These are phyloP conservation scores for Agelas oroides DNA, from an alignment of 37 sponge, comb jelly and placozoan genomes.

Conservation along the genomic window DNA sequence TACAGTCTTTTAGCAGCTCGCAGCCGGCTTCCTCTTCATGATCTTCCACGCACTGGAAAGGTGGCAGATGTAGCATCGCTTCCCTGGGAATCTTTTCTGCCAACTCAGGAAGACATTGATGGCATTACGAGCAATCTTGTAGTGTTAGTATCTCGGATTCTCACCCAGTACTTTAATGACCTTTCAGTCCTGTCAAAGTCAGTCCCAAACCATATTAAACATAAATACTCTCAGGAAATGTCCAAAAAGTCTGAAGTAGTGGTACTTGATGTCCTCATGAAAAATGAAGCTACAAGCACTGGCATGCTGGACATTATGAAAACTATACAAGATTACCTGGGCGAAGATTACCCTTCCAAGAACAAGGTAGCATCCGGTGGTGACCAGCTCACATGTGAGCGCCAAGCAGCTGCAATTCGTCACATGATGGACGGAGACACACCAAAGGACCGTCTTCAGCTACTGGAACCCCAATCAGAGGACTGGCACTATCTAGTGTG, in stretches of 20 bases:
- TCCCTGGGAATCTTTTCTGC: conserved; percentile 1
- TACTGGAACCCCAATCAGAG: conserved; percentile 32
- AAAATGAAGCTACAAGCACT: conserved; percentile 12
- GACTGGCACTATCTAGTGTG: conserved; percentile 26
- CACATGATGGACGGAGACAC: conserved; percentile 40
- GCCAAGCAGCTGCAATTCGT: not conserved
- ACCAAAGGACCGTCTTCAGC: conserved; percentile 12
- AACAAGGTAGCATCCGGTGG: conserved; percentile 13
- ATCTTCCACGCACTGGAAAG: not conserved
- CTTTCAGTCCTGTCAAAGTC: not conserved
- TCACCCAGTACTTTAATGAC: not conserved
- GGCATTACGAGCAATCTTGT: not conserved
- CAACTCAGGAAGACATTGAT: conserved; percentile 5
- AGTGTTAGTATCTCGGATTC: not conserved
- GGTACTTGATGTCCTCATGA: conserved; percentile 36
- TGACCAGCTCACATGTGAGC: conserved; percentile 28
- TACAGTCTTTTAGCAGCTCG: conserved; percentile 32
- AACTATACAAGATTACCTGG: conserved; percentile 24
- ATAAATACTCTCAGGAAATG: conserved; percentile 38
- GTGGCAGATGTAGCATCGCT: not conserved
- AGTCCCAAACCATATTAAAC: conserved; percentile 13
- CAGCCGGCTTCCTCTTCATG: conserved; percentile 11
- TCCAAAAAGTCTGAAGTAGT: conserved; percentile 20
- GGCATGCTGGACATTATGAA: conserved; percentile 50
- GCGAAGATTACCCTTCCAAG: not conserved